Evolutionary conservation across 2,888 invertebrate species (phyloP).

Genomic region (Invenusta paracnida): DNA sequence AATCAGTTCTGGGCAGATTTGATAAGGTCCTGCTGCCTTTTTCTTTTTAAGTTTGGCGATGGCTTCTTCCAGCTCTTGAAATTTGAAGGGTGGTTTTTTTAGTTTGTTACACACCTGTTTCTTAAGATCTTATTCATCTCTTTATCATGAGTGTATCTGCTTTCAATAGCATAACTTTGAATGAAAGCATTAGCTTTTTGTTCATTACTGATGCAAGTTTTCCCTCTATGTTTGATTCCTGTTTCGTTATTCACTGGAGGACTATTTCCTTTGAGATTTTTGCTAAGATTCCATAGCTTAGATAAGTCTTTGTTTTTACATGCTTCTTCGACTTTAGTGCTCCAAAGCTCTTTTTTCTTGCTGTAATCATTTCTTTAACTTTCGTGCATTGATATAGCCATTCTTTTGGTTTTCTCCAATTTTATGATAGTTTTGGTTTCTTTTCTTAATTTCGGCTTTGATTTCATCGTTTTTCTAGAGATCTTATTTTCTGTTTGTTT

Average conservation of each 20-base stretch:
- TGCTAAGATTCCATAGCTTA: not conserved
- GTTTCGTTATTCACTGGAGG: not conserved
- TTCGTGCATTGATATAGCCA: not conserved
- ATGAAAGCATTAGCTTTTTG: conserved; percentile 23
- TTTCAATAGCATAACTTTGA: no score
- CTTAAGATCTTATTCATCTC: conserved; percentile 1
- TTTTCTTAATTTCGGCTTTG: not conserved
- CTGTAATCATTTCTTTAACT: not conserved
- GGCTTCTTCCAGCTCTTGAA: no score
- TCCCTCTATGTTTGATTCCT: not conserved
- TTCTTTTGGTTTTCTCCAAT: not conserved
- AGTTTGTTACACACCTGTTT: not conserved
- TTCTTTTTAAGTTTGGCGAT: not conserved
- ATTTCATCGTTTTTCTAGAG: not conserved
- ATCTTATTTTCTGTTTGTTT: conserved; percentile 24
- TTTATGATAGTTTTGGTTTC: not conserved
- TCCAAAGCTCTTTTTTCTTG: not conserved
- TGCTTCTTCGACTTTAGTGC: not conserved
- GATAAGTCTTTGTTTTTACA: not conserved
- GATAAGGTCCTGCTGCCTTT: not conserved
- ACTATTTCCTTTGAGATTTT: not conserved
- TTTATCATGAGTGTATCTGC: no score
- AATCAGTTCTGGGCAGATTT: not conserved
- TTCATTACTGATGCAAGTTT: conserved; percentile 12
- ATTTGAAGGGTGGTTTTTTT: no score